Percentiles rank a stretch among this genome's conserved stretches.
Evolutionary conservation across 2,797 vertebrate species (phyloP).

Genomic region (Notamacropus eugenii): DNA sequence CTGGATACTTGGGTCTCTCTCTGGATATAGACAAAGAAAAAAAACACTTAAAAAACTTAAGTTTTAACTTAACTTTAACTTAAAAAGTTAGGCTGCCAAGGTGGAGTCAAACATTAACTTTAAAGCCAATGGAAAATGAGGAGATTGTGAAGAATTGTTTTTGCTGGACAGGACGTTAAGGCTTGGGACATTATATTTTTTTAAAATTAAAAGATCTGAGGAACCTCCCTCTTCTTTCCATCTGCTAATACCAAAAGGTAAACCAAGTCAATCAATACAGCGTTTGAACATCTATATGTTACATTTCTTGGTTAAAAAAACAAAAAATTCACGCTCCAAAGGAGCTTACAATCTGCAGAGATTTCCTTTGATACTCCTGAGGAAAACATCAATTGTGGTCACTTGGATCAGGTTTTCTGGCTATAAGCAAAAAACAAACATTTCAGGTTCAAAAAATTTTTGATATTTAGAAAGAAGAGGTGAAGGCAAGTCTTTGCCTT

Average conservation of each 20-base stretch:
- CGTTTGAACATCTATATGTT: background rate
- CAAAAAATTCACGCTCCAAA: too few relatives aligned
- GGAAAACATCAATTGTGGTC: background rate
- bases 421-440: background rate
- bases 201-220: background rate
- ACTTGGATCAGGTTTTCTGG: background rate
- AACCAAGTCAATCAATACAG: background rate
- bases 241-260: background rate
- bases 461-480: background rate
- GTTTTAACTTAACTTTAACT: too few relatives aligned
- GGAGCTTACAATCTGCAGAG: too few relatives aligned
- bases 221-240: background rate
- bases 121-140: background rate
- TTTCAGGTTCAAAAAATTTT: background rate
- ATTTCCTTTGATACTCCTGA: too few relatives aligned
- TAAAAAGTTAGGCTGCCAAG: background rate
- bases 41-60: too few relatives aligned
- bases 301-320: background rate
- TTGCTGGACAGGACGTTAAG: background rate
- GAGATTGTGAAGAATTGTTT: background rate
- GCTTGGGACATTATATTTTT: background rate
- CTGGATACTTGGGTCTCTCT: background rate
- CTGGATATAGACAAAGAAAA: background rate
- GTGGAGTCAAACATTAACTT: background rate
- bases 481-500: background rate